Evolutionary conservation across 2,797 vertebrate genomes (phyloP).

Genomic region (Amniataba percoides): DNA sequence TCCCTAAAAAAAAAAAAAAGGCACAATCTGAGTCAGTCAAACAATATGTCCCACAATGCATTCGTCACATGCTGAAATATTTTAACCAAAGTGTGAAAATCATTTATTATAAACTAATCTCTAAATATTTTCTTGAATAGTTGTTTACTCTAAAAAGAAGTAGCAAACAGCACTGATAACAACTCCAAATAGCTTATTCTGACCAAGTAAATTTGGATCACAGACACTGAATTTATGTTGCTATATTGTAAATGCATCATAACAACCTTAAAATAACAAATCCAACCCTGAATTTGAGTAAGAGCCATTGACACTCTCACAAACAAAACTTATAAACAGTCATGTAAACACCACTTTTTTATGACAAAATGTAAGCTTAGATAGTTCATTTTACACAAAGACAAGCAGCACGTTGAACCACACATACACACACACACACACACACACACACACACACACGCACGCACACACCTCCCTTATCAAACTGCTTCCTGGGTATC

Average conservation of each 20-base stretch:
- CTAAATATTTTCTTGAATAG: background rate
- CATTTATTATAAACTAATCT: background rate
- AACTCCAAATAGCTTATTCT: too few relatives aligned
- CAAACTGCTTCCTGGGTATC: slow-evolving; percentile 1
- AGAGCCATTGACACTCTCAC: background rate
- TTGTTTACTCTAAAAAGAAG: too few relatives aligned
- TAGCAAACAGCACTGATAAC: too few relatives aligned
- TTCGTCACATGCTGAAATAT: background rate
- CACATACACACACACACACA: background rate
- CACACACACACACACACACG: background rate
- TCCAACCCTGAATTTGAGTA: background rate
- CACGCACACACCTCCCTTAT: background rate
- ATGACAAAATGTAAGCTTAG: background rate
- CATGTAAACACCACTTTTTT: background rate
- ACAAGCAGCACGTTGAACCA: background rate
- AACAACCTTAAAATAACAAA: background rate
- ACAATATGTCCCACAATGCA: background rate
- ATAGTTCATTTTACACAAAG: background rate
- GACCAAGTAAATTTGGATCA: background rate
- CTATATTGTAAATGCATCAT: background rate
- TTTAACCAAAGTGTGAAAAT: background rate
- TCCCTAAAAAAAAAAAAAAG: slow-evolving; percentile 84
- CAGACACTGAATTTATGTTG: background rate
- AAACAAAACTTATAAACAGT: too few relatives aligned
- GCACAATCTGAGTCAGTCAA: background rate